These are phyloP conservation scores for Merodon equestris DNA, from an alignment of 2,888 invertebrate species.

Conservation along the genomic window DNA sequence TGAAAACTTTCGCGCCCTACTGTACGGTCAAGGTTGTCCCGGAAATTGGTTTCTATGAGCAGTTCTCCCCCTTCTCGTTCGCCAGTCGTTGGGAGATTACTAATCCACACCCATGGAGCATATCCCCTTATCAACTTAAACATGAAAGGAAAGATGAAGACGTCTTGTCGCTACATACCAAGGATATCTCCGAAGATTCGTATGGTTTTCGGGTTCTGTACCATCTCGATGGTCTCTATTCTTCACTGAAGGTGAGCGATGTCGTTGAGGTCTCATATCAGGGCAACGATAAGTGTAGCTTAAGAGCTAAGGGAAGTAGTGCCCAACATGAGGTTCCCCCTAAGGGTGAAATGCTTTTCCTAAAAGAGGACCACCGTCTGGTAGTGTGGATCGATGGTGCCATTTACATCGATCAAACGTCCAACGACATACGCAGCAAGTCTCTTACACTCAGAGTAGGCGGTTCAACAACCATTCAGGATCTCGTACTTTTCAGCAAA, in stretches of 20 bases:
- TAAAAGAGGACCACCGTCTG: constrained; percentile 20
- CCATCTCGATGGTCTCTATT: neutral
- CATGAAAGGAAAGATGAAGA: neutral
- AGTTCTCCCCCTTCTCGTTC: constrained; percentile 35
- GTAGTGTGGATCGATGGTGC: constrained; percentile 41
- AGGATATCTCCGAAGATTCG: constrained; percentile 13
- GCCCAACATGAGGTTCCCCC: constrained; percentile 10
- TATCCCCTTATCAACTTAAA: constrained; percentile 23
- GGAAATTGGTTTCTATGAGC: constrained; percentile 40
- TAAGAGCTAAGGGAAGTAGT: neutral
- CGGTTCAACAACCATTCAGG: constrained; percentile 1
- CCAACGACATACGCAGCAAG: neutral
- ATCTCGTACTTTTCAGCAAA: constrained; percentile 34
- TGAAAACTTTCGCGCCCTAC: neutral
- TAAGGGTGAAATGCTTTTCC: constrained; percentile 22
- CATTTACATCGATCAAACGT: constrained; percentile 21
- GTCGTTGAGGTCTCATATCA: neutral
- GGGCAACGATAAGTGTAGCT: neutral
- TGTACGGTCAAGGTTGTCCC: constrained; percentile 17
- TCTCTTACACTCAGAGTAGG: constrained; percentile 16
- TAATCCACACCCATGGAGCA: constrained; percentile 6
- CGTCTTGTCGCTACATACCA: neutral
- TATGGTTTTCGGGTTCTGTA: constrained; percentile 26
- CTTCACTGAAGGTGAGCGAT: neutral
- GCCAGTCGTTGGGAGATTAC: constrained; percentile 26